A percentile compares a stretch with the other conserved stretches of the same genome.
These are phyloP conservation scores for Romanogobio albipinnatus DNA, from an alignment of 2,113 vertebrate genomes.

Conservation along the genomic window DNA sequence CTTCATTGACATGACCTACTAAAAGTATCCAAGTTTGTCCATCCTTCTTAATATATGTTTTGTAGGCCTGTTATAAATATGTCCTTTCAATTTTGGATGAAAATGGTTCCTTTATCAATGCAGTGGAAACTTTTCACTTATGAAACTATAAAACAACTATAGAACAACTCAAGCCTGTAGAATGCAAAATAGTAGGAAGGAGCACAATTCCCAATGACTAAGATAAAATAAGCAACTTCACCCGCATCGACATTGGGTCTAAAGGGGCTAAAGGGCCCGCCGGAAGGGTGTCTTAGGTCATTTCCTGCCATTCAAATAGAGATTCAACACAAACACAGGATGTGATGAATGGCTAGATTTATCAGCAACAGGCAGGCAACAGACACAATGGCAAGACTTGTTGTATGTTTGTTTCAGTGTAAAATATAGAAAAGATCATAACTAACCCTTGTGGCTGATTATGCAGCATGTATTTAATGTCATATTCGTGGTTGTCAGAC, in stretches of 20 bases:
- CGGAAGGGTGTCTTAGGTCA: conserved; percentile 26
- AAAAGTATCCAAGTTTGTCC: not conserved
- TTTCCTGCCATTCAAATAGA: conserved; percentile 71
- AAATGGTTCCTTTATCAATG: not conserved
- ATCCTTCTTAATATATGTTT: not conserved
- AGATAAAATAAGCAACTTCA: conserved; percentile 20
- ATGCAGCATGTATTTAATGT: not conserved
- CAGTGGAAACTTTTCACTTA: not conserved
- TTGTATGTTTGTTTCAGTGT: conserved; percentile 8
- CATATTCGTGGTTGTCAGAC: not conserved
- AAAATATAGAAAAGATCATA: not conserved
- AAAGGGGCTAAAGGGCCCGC: conserved; percentile 22
- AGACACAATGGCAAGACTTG: conserved; percentile 23
- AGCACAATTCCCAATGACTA: not conserved
- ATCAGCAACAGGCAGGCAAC: conserved; percentile 35
- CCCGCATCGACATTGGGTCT: not conserved
- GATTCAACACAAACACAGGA: conserved; percentile 71
- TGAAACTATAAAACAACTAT: no score
- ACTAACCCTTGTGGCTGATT: not conserved
- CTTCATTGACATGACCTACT: not conserved
- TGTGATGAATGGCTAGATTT: conserved; percentile 54
- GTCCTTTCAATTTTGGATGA: not conserved
- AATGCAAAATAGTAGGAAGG: not conserved
- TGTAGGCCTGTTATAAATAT: no score
- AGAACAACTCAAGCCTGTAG: no score